Base-by-base conservation (phyloP, 2,797 vertebrate species). In the Fundulus diaphanus region DNA sequence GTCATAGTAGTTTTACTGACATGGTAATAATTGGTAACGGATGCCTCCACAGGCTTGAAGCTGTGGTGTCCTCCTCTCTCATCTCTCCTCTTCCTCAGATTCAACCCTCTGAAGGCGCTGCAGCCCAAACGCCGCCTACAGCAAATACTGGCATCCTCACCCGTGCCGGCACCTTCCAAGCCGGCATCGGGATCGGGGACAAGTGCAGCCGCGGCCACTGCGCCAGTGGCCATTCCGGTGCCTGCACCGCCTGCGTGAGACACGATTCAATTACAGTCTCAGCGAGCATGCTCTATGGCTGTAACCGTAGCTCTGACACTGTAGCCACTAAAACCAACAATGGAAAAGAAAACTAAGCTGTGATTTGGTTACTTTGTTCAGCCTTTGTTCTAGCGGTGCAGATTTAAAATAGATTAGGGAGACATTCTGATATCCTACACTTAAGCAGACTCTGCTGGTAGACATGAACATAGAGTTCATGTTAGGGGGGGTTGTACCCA, bases 61-160 rank as follows among this genome's bases (percentile, higher is more conserved):
- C 78, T 85, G 54, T 88, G 83, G 80, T 92, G 82, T 91, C 78
- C 81, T 84, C 80, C 84, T 91, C 54, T 95, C 78, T 85, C 73
- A 40, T 91, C 67, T 92, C 77, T 94, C 76, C 75, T 90, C 83
- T 90, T 92, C 85, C 89, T 92, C 93, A 96, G 95, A 95, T 95
- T 95, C 93, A 95, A 95, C 93, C 94, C 95, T 70, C 89, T 96
- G 92, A 95, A 94, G 93, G 94, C 57, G 76, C 90, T 95, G 88
- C 95, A 95, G 91, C 93, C 95, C 88, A 96, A 95, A 93, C 94
- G 91, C 29, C 94, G 91, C 80, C 90, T 94, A 88, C 94, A 95
- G 89, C 94, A 94, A 92, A 94, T 94, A 84, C 82, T 94, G 89
- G 80, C 90, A 29, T 92, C 94, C 85, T 88, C 93, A 15, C 86